Base-by-base conservation (phyloP, 2,888 invertebrate genomes). In the Thysanoteuthis rhombus region DNA sequence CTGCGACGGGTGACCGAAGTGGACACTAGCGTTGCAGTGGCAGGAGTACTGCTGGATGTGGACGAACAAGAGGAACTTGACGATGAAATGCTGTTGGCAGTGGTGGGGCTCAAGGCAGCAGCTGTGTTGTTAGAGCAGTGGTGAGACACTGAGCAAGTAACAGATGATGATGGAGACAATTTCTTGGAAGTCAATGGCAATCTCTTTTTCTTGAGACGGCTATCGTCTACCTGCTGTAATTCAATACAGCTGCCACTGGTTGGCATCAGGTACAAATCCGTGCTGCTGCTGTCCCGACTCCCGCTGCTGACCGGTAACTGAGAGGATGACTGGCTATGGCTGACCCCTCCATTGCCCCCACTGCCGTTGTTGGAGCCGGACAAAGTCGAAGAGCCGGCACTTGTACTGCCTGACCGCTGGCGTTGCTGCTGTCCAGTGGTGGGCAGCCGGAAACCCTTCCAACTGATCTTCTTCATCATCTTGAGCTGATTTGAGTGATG, bases 381-480 rank as follows among this genome's bases (percentile, higher is more conserved):
- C 91, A 45, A 45, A 42, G 45, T 45, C 16, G 91, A 91, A 91
- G 91, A 91, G 32, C 45, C n/a, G 28, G 91, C 45, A 91, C 40
- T 91, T n/a, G 42, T 91, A 45, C 91, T 91, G 91, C 91, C 91
- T 42, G 91, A 91, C n/a, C 45, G 45, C n/a, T 93, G 52, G 93
- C 58, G 93, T 47, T 93, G 93, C 22, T 93, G 52, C 47, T 93
- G 93, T 3, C 52, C 52, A 38, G 47, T 52, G 58, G 94, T 94
- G 94, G 95, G 95, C 94, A 95, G 94, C 93, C 94, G 94, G 94
- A 95, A 94, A 93, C 95, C 94, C 92, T 95, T 95, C 91, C 95
- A 95, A 93, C 94, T 95, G 94, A 95, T 95, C 94, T 95, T 96
- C 95, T 96, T 96, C 96, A 96, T 96, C 95, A 94, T 95, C 95